Percentiles rank a stretch among this genome's conserved stretches.
Conservation (phyloP, 2,888 invertebrate species). For the Metallyticus violacea region DNA sequence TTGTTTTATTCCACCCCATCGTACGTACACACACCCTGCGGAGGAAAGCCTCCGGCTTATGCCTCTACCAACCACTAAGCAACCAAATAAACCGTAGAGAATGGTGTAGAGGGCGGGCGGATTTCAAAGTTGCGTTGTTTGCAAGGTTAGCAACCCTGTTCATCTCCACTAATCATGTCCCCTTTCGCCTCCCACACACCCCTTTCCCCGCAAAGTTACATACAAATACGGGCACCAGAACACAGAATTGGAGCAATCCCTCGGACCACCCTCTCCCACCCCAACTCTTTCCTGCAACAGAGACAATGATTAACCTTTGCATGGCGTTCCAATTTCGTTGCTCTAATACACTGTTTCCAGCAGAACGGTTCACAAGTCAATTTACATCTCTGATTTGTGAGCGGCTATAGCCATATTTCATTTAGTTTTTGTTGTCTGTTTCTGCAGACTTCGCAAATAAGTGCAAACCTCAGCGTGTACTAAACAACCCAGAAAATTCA, state of each 20-base stretch:
- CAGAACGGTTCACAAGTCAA: neutral
- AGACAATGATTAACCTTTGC: constrained; percentile 3
- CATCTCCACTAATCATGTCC: neutral
- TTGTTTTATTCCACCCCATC: neutral
- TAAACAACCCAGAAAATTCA: neutral
- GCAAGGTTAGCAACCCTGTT: neutral
- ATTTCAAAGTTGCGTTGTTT: neutral
- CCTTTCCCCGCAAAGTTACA: neutral
- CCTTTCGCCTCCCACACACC: neutral
- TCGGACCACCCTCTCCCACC: constrained; percentile 3
- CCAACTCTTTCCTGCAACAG: neutral
- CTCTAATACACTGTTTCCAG: neutral
- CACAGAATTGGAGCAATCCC: neutral
- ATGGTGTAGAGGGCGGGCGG: neutral
- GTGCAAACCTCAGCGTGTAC: neutral
- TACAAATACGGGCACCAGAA: neutral
- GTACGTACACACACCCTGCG: neutral
- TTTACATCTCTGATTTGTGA: constrained; percentile 6
- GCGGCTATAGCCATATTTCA: neutral
- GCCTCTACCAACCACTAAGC: neutral
- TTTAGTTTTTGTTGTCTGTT: neutral
- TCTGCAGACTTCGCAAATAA: neutral
- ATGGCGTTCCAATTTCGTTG: constrained; percentile 5
- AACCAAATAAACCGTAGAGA: neutral
- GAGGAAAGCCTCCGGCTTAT: constrained; percentile 3